phyloP scores from a whole-genome alignment of 2,888 invertebrate species.

The Gibbula magus region DNA sequence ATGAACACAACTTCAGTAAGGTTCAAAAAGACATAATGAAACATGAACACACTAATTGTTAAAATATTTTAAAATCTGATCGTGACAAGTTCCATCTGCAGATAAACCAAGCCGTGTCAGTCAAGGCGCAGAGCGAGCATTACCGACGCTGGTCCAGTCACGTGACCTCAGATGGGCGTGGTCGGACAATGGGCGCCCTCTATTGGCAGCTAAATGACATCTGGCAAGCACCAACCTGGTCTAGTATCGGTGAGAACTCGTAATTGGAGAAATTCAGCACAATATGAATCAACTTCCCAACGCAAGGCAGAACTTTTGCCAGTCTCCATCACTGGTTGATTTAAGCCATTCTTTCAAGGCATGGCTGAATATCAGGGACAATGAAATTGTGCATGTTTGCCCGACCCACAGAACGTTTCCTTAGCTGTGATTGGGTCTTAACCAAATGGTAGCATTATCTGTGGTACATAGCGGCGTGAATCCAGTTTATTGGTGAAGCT shows the following conservation, averaged over 20 bases:
- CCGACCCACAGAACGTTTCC: too few relatives aligned
- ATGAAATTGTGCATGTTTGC: too few relatives aligned
- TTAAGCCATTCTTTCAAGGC: not conserved
- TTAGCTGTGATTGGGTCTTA: too few relatives aligned
- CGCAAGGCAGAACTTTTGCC: too few relatives aligned
- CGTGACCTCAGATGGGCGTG: slow-evolving; percentile 77
- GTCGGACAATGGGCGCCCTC: slow-evolving; percentile 94
- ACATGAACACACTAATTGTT: too few relatives aligned
- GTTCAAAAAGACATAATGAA: too few relatives aligned
- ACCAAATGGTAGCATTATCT: too few relatives aligned
- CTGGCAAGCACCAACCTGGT: slow-evolving; percentile 97
- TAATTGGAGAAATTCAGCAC: not conserved
- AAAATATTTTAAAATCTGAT: too few relatives aligned
- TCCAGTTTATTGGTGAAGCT: too few relatives aligned
- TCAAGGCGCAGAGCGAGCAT: slow-evolving; percentile 88
- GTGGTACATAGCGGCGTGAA: too few relatives aligned
- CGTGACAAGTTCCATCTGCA: slow-evolving; percentile 47
- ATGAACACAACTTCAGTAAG: too few relatives aligned
- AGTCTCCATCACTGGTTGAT: too few relatives aligned
- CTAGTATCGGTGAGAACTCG: slow-evolving; percentile 69
- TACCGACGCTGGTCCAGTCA: slow-evolving; percentile 68
- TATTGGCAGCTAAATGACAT: slow-evolving; percentile 99
- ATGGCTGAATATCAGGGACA: not conserved
- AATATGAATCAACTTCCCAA: not conserved
- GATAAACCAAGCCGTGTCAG: slow-evolving; percentile 88